These are phyloP conservation scores for Thyatira batis DNA, from an alignment of 2,888 invertebrate genomes.

Conservation along the genomic window DNA sequence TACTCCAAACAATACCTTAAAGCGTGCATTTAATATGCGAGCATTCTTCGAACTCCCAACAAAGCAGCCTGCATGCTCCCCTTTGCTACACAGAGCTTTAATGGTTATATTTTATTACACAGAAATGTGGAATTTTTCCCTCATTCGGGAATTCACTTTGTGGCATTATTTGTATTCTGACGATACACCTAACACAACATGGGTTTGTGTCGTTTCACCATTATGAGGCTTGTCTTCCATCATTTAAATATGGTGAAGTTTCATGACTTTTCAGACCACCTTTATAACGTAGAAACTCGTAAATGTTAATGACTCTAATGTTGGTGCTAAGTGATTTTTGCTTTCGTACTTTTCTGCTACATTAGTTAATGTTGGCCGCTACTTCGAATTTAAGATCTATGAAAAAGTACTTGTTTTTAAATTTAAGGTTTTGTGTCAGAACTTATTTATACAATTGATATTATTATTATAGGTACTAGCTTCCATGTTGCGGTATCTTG, in stretches of 20 bases:
- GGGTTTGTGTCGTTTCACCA: neutral
- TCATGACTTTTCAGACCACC: neutral
- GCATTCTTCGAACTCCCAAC: slow-evolving; percentile 8
- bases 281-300: neutral
- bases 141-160: slow-evolving; percentile 9
- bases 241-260: neutral
- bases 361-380: too few species aligned
- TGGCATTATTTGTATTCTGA: slow-evolving; percentile 5
- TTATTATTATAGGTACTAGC: too few species aligned
- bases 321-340: neutral
- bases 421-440: too few species aligned
- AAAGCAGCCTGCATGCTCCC: neutral
- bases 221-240: neutral
- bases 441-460: too few species aligned
- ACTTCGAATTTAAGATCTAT: too few species aligned
- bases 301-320: neutral
- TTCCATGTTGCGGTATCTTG: too few species aligned
- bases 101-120: slow-evolving; percentile 6
- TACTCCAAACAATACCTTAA: slow-evolving; percentile 7
- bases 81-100: slow-evolving; percentile 4
- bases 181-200: neutral
- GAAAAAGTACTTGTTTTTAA: too few species aligned
- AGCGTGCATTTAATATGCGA: slow-evolving; percentile 10
- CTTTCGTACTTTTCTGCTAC: neutral
- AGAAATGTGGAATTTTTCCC: slow-evolving; percentile 9